Conservation (phyloP, 2,888 invertebrate species). For the Rhagium mordax region DNA sequence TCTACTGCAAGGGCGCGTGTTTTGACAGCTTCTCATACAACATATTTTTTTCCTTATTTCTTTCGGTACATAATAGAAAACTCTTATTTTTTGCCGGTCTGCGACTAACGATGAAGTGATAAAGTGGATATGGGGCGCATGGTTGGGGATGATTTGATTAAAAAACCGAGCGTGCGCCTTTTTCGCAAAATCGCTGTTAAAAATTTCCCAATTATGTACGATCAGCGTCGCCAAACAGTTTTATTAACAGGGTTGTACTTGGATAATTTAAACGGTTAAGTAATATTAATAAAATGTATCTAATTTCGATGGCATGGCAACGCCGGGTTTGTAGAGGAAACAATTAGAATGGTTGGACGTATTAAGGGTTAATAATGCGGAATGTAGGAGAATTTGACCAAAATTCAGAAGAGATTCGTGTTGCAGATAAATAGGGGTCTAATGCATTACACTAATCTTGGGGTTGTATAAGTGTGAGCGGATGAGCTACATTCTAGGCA, state of each 20-base stretch:
- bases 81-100: neutral
- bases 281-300: neutral
- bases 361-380: constrained; percentile 23
- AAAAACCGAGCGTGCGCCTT: no score
- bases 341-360: constrained; percentile 23
- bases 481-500: neutral
- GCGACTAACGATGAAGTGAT: neutral
- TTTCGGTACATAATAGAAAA: constrained; percentile 29
- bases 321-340: constrained; percentile 16
- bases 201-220: no score
- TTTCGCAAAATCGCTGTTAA: no score
- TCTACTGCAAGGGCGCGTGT: constrained; percentile 44
- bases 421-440: neutral
- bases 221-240: no score
- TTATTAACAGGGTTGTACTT: no score
- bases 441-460: neutral
- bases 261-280: no score
- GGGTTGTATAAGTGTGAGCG: neutral
- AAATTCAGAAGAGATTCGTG: constrained; percentile 13
- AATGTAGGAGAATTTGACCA: constrained; percentile 7
- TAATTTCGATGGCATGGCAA: neutral
- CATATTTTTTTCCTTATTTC: constrained; percentile 24
- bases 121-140: neutral
- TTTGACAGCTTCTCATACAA: constrained; percentile 47
- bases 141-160: neutral